A percentile compares a stretch with the other conserved stretches of the same genome.
Evolutionary conservation across 2,888 invertebrate genomes (phyloP).

Genomic region (Diadegma fenestrale): DNA sequence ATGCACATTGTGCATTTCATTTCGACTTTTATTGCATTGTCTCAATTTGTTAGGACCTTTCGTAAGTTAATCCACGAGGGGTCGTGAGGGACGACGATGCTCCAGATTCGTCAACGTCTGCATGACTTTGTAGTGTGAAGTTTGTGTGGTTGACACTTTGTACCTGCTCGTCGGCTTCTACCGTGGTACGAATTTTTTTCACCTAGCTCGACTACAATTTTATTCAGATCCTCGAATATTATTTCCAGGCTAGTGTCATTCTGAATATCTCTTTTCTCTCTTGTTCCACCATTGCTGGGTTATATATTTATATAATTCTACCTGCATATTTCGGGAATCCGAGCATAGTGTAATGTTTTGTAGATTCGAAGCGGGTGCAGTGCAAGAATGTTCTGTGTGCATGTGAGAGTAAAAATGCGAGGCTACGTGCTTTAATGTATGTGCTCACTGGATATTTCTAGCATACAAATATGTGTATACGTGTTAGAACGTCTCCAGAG

Average conservation of each 20-base stretch:
- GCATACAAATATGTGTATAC: neutral
- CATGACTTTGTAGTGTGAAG: neutral
- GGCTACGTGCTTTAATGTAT: slow-evolving; percentile 14
- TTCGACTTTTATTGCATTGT: neutral
- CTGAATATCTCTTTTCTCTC: slow-evolving; percentile 46
- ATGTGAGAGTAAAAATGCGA: slow-evolving; percentile 5
- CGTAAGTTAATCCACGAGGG: neutral
- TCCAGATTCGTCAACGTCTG: neutral
- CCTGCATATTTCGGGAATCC: slow-evolving; percentile 13
- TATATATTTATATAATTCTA: neutral
- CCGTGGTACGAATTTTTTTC: slow-evolving; percentile 4
- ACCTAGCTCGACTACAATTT: slow-evolving; percentile 37
- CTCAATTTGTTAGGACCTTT: neutral
- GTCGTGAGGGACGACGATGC: neutral
- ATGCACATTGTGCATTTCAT: neutral
- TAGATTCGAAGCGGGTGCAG: neutral
- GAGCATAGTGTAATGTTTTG: neutral
- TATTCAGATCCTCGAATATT: slow-evolving; percentile 49
- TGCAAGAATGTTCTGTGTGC: slow-evolving; percentile 1
- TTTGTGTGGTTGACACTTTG: neutral
- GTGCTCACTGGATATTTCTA: slow-evolving; percentile 23
- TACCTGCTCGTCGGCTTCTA: slow-evolving; percentile 20
- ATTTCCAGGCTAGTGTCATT: slow-evolving; percentile 34
- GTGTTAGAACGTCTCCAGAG: slow-evolving; percentile 1
- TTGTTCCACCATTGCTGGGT: neutral